Conservation (phyloP, 1,140 invertebrate species). For the Drosophila leontia region DNA sequence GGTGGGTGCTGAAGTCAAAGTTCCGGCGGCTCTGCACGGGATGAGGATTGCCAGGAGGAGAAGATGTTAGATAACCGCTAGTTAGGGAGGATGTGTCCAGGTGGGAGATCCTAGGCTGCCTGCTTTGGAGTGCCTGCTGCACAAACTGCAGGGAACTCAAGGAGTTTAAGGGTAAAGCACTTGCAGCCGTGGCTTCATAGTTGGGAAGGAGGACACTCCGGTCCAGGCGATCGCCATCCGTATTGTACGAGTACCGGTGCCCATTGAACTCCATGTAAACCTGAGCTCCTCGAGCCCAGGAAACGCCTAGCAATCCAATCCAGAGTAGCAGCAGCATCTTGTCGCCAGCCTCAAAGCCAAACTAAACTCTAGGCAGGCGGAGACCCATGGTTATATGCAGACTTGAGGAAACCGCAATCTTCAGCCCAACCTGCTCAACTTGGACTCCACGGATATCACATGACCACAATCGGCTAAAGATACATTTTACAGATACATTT, state of each 20-base stretch:
- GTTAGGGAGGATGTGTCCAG: conserved; percentile 10
- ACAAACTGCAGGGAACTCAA: conserved; percentile 42
- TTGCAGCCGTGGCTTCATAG: conserved; percentile 24
- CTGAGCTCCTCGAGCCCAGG: conserved; percentile 32
- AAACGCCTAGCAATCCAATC: background rate
- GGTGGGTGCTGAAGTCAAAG: conserved; percentile 82
- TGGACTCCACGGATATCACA: conserved; percentile 45
- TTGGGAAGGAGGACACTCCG: conserved; percentile 30
- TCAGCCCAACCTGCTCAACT: conserved; percentile 32
- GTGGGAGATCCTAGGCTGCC: conserved; percentile 16
- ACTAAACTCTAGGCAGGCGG: conserved; percentile 26
- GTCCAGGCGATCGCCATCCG: conserved; percentile 35
- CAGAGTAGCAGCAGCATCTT: conserved; percentile 34
- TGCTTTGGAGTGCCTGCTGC: conserved; percentile 41
- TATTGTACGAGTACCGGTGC: conserved; percentile 62
- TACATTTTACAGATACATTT: conserved; percentile 11
- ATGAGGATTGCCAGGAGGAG: background rate
- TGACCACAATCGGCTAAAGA: conserved; percentile 17
- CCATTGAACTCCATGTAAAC: conserved; percentile 71
- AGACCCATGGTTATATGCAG: conserved; percentile 34
- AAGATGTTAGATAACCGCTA: background rate
- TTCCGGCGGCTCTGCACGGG: conserved; percentile 4
- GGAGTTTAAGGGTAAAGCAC: conserved; percentile 11
- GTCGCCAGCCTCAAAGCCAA: conserved; percentile 4
- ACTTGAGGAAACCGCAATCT: conserved; percentile 39